These are phyloP conservation scores for Drosophila aldrichi DNA, from an alignment of 2,888 invertebrate genomes.

Conservation along the genomic window DNA sequence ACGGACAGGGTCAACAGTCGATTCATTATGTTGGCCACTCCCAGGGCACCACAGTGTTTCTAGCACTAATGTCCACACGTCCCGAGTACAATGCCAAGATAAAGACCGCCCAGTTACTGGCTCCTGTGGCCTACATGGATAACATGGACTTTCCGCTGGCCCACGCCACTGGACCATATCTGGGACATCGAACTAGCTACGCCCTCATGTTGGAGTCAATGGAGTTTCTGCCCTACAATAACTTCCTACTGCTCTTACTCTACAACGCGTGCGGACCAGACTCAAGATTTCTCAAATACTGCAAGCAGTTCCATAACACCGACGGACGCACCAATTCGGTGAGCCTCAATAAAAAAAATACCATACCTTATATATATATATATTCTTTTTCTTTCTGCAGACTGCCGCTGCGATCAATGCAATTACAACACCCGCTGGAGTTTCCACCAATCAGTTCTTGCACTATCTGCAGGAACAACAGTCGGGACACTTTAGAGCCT, in stretches of 20 bases:
- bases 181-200: constrained; percentile 60
- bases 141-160: constrained; percentile 86
- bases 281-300: constrained; percentile 71
- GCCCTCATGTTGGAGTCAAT: constrained; percentile 71
- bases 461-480: constrained; percentile 75
- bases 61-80: constrained; percentile 61
- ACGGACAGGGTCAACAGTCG: constrained; percentile 53
- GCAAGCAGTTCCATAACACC: constrained; percentile 60
- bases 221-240: constrained; percentile 88
- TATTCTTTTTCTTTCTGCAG: constrained; percentile 17
- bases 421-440: constrained; percentile 67
- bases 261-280: constrained; percentile 84
- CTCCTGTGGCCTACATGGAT: constrained; percentile 85
- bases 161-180: constrained; percentile 83
- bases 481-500: constrained; percentile 64
- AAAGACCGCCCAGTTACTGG: constrained; percentile 73
- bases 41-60: constrained; percentile 74
- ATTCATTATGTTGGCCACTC: constrained; percentile 81
- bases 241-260: constrained; percentile 85
- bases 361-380: not conserved
- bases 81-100: constrained; percentile 78
- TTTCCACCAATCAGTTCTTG: constrained; percentile 70
- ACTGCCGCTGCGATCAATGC: constrained; percentile 27
- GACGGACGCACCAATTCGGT: constrained; percentile 49
- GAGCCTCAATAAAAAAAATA: not conserved